Base-by-base conservation (phyloP, 2,113 vertebrate species). In the Thamnaconus septentrionalis region DNA sequence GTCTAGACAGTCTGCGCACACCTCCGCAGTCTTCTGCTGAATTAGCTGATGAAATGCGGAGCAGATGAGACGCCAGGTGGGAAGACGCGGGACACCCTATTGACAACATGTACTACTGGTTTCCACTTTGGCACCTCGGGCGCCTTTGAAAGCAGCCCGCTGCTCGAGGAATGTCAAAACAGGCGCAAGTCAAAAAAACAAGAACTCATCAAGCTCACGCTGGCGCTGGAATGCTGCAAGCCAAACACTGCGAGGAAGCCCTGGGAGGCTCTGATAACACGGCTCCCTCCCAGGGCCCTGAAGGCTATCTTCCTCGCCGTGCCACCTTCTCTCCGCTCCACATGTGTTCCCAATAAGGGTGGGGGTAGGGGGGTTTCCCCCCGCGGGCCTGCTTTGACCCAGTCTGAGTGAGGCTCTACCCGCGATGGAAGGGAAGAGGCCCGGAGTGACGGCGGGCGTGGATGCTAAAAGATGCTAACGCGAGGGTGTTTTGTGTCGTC, bases 121-220 rank as follows among this genome's bases (percentile, higher is more conserved):
- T 87, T 90, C 87, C 86, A 87, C 86, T 88, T 85, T 85, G 87
- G 83, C 87, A 89, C 89, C 87, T 89, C 69, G 4, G 86, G 84
- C 18, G 79, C 83, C 50, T 86, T 83, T 72, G 51, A 86, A 80
- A 84, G 85, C 83, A 63, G 80, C 89, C 90, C 65, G 84, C 90
- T 86, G 89, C 61, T 61, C 39, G 61, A 75, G 84, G 90, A 92
- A 92, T 91, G 89, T 89, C 87, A 85, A 90, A 92, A 90, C 87
- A 90, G 50, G 66, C 82, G 64, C 64, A 53, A 82, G 85, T 83
- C 18, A 31, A 31, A 84, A 85, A 88, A 90, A 88, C 71, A 71
- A 69, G 81, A 83, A 82, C 73, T 74, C 81, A 87, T 87, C 85
- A 75, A 75, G 73, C 79, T 71, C 88, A 82, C n/a, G 80, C 88